Base-by-base conservation (phyloP, 2,888 invertebrate species). In the Xanthia icteritia region DNA sequence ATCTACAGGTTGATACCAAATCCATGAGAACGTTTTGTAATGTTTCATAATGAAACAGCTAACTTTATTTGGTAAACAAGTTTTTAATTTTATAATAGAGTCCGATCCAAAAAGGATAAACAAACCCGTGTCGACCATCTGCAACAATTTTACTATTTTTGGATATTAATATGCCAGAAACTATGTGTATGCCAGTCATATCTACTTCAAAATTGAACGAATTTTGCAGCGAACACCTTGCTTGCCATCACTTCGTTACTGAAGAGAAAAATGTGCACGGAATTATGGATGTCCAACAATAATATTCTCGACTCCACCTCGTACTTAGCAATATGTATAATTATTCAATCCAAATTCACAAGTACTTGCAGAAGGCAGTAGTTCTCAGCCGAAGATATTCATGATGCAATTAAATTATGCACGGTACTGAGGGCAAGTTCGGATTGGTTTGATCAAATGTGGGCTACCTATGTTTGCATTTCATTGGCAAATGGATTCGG, bases 401-500 rank as follows among this genome's bases (percentile, higher is more conserved):
- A 88, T 85, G 82, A 86, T 89, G 86, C 85, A 89, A 89, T 90
- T 90, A 87, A 92, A 90, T 91, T 91, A 91, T 92, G 90, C 88
- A 90, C 83, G 79, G 81, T 80, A 67, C 73, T 79, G 78, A 82
- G 82, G 83, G 84, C 82, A 89, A 91, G 82, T 90, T 90, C 81
- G 78, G 87, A 88, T 90, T 85, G 89, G 87, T 90, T 88, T 86
- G 89, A 90, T 90, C 90, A 88, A 90, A 91, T 90, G 91, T 90
- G 89, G 89, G 82, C 86, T 89, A 89, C 90, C 89, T 85, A 86
- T 93, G 92, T 94, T 94, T 92, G 92, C 91, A 84, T 92, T 94
- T 92, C 92, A 93, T 94, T 89, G 91, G 92, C 91, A 92, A 93
- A 94, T 94, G 90, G 93, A 92, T 82, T 88, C 83, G 87, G 81